These are phyloP conservation scores for Papilio protenor DNA, from an alignment of 2,888 invertebrate species.

Conservation along the genomic window DNA sequence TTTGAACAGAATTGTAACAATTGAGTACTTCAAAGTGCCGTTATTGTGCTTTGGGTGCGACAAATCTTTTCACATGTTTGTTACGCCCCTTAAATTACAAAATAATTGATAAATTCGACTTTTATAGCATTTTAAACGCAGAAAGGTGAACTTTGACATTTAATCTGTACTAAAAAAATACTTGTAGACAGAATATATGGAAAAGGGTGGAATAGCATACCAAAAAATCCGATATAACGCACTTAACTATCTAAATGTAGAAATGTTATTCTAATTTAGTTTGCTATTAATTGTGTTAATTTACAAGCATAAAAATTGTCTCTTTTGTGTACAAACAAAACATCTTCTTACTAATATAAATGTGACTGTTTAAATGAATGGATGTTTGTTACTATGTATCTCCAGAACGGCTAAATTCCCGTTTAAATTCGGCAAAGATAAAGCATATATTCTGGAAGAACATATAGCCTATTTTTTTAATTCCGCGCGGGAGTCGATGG, in stretches of 20 bases:
- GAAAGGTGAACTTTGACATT: not conserved
- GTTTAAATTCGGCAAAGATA: no score
- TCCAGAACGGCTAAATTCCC: no score
- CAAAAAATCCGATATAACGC: not conserved
- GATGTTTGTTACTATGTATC: no score
- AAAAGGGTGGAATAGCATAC: not conserved
- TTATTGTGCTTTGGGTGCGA: slow-evolving; percentile 68
- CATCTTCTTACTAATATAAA: no score
- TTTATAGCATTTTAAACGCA: slow-evolving; percentile 35
- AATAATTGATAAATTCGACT: slow-evolving; percentile 61
- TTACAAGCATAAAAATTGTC: not conserved
- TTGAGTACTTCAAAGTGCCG: slow-evolving; percentile 64
- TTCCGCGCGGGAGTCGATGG: no score
- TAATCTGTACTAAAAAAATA: not conserved
- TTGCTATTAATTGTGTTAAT: not conserved
- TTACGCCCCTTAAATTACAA: slow-evolving; percentile 70
- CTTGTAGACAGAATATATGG: not conserved
- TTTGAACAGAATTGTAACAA: slow-evolving; percentile 73
- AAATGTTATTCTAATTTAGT: not conserved
- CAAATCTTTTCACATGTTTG: slow-evolving; percentile 69
- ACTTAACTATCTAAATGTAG: not conserved
- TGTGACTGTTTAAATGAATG: no score
- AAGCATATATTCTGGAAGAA: no score
- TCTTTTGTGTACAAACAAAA: no score
- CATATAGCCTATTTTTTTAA: not conserved